These are phyloP conservation scores for Dufourea novaeangliae DNA, from an alignment of 1,140 invertebrate genomes.

Conservation along the genomic window DNA sequence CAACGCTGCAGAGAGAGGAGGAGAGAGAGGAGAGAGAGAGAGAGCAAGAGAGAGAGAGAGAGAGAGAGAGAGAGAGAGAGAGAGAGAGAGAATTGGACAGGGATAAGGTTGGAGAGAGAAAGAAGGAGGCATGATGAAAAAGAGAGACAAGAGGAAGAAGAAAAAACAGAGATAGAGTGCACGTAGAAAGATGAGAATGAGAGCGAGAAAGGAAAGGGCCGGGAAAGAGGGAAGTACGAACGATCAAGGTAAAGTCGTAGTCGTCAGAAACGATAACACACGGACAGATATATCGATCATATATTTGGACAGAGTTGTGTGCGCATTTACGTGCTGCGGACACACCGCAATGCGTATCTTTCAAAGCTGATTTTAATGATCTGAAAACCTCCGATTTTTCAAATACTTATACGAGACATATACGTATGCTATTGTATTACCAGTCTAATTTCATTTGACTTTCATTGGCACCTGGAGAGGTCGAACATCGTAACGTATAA, in stretches of 20 bases:
- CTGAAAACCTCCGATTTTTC: neutral
- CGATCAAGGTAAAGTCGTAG: slow-evolving; percentile 59
- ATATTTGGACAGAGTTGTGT: slow-evolving; percentile 51
- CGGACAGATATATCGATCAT: slow-evolving; percentile 72
- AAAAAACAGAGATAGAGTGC: slow-evolving; percentile 22
- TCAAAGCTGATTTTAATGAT: slow-evolving; percentile 13
- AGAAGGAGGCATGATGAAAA: slow-evolving; percentile 35
- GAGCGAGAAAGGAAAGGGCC: slow-evolving; percentile 36
- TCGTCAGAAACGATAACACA: slow-evolving; percentile 72
- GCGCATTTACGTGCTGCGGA: slow-evolving; percentile 37
- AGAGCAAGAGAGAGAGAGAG: slow-evolving; percentile 58
- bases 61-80: slow-evolving; percentile 26
- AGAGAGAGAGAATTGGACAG: slow-evolving; percentile 41
- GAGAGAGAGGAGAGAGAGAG: slow-evolving; percentile 46
- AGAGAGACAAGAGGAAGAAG: slow-evolving; percentile 29
- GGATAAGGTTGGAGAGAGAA: slow-evolving; percentile 53
- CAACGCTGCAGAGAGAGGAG: slow-evolving; percentile 69
- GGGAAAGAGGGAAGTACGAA: slow-evolving; percentile 39
- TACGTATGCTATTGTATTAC: no score
- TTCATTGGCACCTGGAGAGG: no score
- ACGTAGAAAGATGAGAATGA: slow-evolving; percentile 24
- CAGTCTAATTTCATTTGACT: no score
- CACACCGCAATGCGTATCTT: slow-evolving; percentile 28
- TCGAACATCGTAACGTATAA: no score
- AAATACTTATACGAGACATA: neutral